Evolutionary conservation across 2,888 invertebrate genomes (phyloP).

Genomic region (Aphrophora alni): DNA sequence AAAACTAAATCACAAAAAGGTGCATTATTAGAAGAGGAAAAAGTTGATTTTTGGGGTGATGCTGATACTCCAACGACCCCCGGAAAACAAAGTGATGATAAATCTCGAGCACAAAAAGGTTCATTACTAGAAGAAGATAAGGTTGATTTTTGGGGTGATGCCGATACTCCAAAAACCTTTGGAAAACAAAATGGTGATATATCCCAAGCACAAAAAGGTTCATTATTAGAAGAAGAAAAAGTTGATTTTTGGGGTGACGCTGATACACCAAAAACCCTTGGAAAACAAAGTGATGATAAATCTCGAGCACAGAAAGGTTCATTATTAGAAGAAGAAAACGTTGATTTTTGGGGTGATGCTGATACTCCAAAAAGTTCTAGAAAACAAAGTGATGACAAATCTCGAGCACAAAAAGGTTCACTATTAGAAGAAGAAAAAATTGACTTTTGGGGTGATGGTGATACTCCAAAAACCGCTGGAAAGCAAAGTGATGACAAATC

Average conservation of each 20-base stretch:
- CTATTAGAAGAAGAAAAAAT: slow-evolving; percentile 14
- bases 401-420: background rate
- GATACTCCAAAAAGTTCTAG: background rate
- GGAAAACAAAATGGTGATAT: background rate
- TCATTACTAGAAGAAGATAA: slow-evolving; percentile 14
- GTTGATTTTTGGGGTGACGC: background rate
- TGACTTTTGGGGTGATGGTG: background rate
- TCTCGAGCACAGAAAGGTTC: background rate
- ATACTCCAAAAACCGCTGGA: background rate
- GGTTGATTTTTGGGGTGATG: background rate
- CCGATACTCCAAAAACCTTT: background rate
- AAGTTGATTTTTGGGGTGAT: background rate
- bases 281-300: background rate
- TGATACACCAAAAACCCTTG: background rate
- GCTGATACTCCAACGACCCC: background rate
- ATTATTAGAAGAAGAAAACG: slow-evolving; percentile 12
- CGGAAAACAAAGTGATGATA: background rate
- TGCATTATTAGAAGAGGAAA: slow-evolving; percentile 11
- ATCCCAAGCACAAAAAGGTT: too few species aligned
- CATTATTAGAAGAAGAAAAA: slow-evolving; percentile 19
- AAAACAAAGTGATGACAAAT: background rate
- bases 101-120: background rate
- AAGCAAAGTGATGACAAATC: background rate
- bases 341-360: background rate
- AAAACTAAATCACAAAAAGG: background rate